phyloP scores from a whole-genome alignment of 1,140 invertebrate genomes.

The Hydropsyche tenuis region DNA sequence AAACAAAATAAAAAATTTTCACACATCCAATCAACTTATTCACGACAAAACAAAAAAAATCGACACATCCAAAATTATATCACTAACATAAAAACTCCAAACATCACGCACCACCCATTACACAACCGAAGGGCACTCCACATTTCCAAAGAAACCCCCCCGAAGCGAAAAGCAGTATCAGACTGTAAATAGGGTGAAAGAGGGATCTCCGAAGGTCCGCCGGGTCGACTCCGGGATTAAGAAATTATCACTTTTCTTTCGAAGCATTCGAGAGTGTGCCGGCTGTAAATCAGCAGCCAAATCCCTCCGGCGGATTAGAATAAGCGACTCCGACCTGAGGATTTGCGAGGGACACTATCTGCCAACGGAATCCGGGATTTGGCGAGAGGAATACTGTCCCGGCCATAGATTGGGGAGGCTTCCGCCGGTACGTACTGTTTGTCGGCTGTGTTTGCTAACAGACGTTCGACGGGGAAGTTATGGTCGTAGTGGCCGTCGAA shows the following conservation, averaged over 20 bases:
- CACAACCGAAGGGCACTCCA: too few species aligned
- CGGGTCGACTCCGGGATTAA: constrained; percentile 61
- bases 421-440: background rate
- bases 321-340: constrained; percentile 62
- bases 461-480: constrained; percentile 13
- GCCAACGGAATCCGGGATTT: constrained; percentile 43
- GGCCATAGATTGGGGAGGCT: constrained; percentile 46
- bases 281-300: constrained; percentile 63
- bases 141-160: too few species aligned
- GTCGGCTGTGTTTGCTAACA: constrained; percentile 10
- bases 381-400: constrained; percentile 57
- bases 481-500: background rate
- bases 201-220: constrained; percentile 55
- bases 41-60: too few species aligned
- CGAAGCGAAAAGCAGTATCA: too few species aligned
- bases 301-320: constrained; percentile 62
- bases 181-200: too few species aligned
- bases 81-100: too few species aligned
- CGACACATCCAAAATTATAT: too few species aligned
- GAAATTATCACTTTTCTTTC: constrained; percentile 66
- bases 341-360: constrained; percentile 49
- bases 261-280: constrained; percentile 51
- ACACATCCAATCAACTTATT: too few species aligned
- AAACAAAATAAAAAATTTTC: too few species aligned
- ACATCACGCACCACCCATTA: too few species aligned